Percentiles rank a stretch among this genome's conserved stretches.
Conservation (phyloP, 2,797 vertebrate genomes). For the Hybognathus amarus region DNA sequence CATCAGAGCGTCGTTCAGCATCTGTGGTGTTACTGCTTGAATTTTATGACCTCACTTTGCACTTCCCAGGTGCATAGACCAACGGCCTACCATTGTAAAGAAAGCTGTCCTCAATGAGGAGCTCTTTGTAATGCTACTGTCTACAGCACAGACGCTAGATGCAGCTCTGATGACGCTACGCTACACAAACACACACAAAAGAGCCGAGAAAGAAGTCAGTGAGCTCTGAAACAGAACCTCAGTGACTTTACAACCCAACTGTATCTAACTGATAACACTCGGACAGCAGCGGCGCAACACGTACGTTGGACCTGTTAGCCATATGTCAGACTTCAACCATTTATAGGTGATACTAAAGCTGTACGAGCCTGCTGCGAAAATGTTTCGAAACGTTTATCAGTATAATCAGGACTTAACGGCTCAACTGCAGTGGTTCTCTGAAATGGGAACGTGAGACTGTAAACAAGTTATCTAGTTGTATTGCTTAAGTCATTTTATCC, state of each 20-base stretch:
- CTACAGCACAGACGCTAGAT: constrained; percentile 47
- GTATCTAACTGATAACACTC: constrained; percentile 74
- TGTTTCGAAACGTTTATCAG: background rate
- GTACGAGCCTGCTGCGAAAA: constrained; percentile 4
- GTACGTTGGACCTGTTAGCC: constrained; percentile 73
- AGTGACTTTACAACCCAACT: constrained; percentile 66
- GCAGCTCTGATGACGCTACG: constrained; percentile 58
- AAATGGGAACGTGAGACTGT: background rate
- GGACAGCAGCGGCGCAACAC: constrained; percentile 53
- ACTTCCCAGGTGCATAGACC: constrained; percentile 46
- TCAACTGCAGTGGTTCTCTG: background rate
- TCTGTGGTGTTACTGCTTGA: constrained; percentile 10
- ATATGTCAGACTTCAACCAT: constrained; percentile 77
- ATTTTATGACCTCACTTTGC: constrained; percentile 40
- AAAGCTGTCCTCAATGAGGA: constrained; percentile 32
- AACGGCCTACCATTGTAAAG: constrained; percentile 45
- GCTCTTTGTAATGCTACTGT: constrained; percentile 54
- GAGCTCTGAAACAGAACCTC: constrained; percentile 57
- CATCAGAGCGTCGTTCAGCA: background rate
- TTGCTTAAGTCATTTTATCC: background rate
- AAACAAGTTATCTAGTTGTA: background rate
- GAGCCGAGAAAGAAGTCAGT: constrained; percentile 41
- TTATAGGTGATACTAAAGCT: constrained; percentile 34
- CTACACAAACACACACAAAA: constrained; percentile 54
- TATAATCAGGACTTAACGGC: constrained; percentile 14